Conservation (phyloP, 2,797 vertebrate genomes). For the Clarias fuscus region DNA sequence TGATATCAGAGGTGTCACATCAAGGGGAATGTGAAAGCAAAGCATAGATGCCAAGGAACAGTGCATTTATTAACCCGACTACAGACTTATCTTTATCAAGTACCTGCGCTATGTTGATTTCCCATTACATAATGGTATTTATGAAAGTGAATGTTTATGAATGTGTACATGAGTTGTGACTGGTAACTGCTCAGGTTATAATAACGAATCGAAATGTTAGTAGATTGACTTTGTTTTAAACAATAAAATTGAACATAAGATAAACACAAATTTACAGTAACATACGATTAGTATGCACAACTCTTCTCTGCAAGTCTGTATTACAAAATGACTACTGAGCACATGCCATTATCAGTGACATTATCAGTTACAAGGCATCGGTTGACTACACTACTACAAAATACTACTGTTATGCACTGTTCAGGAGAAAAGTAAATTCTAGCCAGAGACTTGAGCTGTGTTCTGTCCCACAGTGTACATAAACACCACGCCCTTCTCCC, state of each 20-base stretch:
- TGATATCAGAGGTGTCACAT: not conserved
- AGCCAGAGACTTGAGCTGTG: not conserved
- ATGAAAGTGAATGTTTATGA: no score
- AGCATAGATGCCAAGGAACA: not conserved
- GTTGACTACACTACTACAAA: not conserved
- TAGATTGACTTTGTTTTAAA: not conserved
- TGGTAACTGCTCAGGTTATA: not conserved
- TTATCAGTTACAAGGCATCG: not conserved
- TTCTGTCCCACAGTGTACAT: no score
- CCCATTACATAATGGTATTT: not conserved
- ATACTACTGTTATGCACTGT: not conserved
- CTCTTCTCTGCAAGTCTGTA: not conserved
- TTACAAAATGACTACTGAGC: not conserved
- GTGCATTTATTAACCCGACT: not conserved
- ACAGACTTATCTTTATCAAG: not conserved
- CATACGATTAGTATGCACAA: not conserved
- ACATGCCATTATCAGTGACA: no score
- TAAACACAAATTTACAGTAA: not conserved
- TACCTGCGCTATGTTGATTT: not conserved
- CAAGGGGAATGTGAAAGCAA: not conserved
- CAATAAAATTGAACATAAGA: not conserved
- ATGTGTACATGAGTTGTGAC: not conserved
- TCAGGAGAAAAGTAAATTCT: not conserved
- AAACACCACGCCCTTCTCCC: no score
- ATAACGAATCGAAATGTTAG: not conserved